phyloP scores from a whole-genome alignment of 1,140 invertebrate species.

The Cataglyphis hispanica region DNA sequence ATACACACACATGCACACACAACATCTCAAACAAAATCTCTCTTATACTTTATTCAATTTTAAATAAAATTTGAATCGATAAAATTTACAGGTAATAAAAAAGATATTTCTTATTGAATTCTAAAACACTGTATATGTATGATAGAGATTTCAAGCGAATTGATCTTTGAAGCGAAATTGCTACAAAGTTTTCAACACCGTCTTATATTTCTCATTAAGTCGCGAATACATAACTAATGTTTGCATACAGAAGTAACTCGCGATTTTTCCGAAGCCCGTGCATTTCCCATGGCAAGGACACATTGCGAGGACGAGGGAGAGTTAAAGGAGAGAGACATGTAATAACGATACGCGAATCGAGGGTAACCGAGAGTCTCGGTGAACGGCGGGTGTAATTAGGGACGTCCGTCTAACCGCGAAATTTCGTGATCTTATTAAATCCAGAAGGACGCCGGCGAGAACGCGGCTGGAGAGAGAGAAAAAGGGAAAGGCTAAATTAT shows the following conservation, averaged over 20 bases:
- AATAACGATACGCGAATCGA: slow-evolving; percentile 80
- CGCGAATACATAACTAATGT: slow-evolving; percentile 65
- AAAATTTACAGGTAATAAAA: slow-evolving; percentile 30
- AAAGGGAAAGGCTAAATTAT: slow-evolving; percentile 78
- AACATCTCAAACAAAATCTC: slow-evolving; percentile 25
- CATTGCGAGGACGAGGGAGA: slow-evolving; percentile 34
- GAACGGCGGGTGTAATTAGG: slow-evolving; percentile 81
- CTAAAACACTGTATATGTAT: slow-evolving; percentile 6
- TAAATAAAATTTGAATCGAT: neutral
- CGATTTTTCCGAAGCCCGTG: slow-evolving; percentile 49
- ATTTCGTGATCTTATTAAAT: slow-evolving; percentile 86
- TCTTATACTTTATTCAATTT: slow-evolving; percentile 8
- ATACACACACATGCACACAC: neutral
- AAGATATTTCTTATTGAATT: slow-evolving; percentile 38
- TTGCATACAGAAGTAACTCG: slow-evolving; percentile 1
- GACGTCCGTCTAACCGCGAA: slow-evolving; percentile 83
- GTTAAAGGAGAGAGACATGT: slow-evolving; percentile 60
- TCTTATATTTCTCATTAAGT: slow-evolving; percentile 55
- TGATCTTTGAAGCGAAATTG: slow-evolving; percentile 45
- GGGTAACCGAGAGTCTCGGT: slow-evolving; percentile 76
- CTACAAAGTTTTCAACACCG: slow-evolving; percentile 39
- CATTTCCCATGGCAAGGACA: slow-evolving; percentile 79
- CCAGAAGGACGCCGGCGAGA: slow-evolving; percentile 73
- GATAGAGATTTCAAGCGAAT: slow-evolving; percentile 19
- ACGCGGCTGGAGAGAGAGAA: slow-evolving; percentile 43